phyloP scores from a whole-genome alignment of 2,797 vertebrate species.

The Myotis daubentonii region DNA sequence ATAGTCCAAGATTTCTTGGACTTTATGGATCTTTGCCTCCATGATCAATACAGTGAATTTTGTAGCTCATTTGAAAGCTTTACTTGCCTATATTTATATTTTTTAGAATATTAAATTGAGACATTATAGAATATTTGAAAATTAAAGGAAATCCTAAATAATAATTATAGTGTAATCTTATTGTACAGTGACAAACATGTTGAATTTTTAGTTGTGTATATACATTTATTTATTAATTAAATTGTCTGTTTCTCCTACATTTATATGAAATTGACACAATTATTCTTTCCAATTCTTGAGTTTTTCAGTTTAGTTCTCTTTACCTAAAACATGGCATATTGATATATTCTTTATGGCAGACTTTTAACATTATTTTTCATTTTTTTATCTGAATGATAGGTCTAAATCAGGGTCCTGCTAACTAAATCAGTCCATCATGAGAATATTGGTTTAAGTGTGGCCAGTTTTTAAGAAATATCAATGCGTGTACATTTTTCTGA shows the following conservation, averaged over 20 bases:
- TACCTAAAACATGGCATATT: not conserved
- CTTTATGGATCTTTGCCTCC: not conserved
- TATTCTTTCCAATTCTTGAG: not conserved
- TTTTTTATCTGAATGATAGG: not conserved
- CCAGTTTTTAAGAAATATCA: not conserved
- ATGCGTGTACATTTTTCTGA: not conserved
- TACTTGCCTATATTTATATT: not conserved
- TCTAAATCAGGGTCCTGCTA: not conserved
- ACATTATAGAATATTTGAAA: not conserved
- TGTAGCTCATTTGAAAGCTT: not conserved
- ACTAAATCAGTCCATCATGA: not conserved
- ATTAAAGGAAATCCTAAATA: slow-evolving; percentile 20
- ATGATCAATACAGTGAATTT: no score
- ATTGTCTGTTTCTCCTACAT: not conserved
- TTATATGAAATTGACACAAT: not conserved
- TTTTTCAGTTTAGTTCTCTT: not conserved
- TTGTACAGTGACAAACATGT: not conserved
- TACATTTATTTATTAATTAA: not conserved
- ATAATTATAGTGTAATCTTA: not conserved
- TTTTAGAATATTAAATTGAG: slow-evolving; percentile 10
- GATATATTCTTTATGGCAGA: not conserved
- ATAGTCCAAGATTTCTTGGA: not conserved
- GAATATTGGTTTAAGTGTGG: not conserved
- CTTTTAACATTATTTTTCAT: not conserved
- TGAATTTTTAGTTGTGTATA: not conserved